These are phyloP conservation scores for Stictocephala bisonia DNA, from an alignment of 2,888 invertebrate species.

Conservation along the genomic window DNA sequence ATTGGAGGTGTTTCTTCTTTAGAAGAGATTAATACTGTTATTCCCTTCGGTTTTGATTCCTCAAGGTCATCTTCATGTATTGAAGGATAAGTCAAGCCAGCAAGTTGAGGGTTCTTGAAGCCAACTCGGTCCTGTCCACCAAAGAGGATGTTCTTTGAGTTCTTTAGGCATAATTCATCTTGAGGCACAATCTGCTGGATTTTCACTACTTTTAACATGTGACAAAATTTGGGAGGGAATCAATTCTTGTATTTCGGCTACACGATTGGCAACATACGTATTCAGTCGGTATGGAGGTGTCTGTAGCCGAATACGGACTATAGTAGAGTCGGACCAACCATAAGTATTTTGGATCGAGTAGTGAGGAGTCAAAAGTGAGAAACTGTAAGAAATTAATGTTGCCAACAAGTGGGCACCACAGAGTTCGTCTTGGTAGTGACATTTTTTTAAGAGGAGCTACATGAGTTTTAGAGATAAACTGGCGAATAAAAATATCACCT, in stretches of 20 bases:
- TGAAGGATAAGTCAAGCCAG: too few species aligned
- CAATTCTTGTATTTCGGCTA: constrained; percentile 4
- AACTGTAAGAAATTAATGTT: background rate
- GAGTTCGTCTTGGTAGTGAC: background rate
- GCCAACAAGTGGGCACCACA: constrained; percentile 4
- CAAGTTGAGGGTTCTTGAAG: too few species aligned
- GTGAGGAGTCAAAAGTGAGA: background rate
- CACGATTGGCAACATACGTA: constrained; percentile 4
- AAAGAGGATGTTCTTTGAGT: background rate
- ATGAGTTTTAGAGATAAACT: background rate
- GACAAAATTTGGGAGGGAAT: background rate
- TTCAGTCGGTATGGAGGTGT: constrained; percentile 7
- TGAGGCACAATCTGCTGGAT: constrained; percentile 27
- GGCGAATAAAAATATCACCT: background rate
- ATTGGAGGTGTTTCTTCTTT: too few species aligned
- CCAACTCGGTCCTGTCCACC: constrained; percentile 15
- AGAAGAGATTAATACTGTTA: too few species aligned
- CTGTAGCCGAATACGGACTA: constrained; percentile 2
- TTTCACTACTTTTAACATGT: background rate
- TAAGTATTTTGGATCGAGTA: background rate
- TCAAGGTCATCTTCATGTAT: too few species aligned
- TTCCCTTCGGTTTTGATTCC: too few species aligned
- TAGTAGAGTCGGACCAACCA: too few species aligned
- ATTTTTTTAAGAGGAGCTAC: constrained; percentile 18
- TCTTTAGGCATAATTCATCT: background rate